Evolutionary conservation across 2,113 vertebrate species (phyloP).

Genomic region (Tursiops truncatus): DNA sequence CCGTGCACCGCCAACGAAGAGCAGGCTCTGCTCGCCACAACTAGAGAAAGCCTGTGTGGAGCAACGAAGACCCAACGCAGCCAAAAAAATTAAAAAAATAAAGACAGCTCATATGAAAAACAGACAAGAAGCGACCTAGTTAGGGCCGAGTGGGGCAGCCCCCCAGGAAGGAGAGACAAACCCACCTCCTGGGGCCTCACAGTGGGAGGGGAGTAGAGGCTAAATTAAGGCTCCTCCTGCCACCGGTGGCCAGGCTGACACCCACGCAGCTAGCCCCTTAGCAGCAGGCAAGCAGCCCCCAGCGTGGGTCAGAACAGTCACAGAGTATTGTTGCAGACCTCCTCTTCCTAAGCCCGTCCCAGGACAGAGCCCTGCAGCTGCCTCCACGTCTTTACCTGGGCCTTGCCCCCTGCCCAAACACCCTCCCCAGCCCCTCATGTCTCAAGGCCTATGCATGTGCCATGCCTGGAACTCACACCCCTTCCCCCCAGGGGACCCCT

Average conservation of each 20-base stretch:
- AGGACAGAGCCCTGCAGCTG: neutral
- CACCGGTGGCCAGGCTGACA: neutral
- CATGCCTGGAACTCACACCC: neutral
- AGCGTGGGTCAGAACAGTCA: neutral
- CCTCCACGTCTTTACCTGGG: neutral
- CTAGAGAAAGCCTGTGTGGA: no score
- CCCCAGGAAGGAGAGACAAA: neutral
- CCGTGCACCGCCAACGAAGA: no score
- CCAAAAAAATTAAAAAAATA: no score
- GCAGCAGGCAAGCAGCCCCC: neutral
- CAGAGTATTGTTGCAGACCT: neutral
- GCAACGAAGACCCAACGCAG: no score
- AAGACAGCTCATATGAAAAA: neutral
- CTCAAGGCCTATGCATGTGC: neutral
- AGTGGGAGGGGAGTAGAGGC: neutral
- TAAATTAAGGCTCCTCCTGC: slow-evolving; percentile 39
- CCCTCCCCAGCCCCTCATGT: neutral
- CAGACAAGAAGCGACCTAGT: neutral
- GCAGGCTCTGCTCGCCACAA: no score
- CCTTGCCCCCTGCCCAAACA: neutral
- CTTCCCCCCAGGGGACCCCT: neutral
- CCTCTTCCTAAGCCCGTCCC: neutral
- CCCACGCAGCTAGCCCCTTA: neutral
- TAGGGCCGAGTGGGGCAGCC: no score
- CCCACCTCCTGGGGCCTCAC: neutral